phyloP scores from a whole-genome alignment of 2,888 invertebrate species.

The Leptopilina drosophilae region DNA sequence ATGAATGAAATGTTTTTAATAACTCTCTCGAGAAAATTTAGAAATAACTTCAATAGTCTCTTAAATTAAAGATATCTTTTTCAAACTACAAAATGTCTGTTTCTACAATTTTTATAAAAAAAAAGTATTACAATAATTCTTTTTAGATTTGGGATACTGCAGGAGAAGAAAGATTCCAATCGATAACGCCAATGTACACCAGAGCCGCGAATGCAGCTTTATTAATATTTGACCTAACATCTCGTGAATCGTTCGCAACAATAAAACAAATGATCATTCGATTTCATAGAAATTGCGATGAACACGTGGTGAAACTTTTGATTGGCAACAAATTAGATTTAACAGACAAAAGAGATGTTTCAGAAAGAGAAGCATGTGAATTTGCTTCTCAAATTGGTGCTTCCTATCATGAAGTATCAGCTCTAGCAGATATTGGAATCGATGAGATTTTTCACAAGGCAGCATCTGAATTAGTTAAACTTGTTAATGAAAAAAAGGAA shows the following conservation, averaged over 20 bases:
- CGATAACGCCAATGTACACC: slow-evolving; percentile 97
- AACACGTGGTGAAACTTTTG: slow-evolving; percentile 86
- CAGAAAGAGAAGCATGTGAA: slow-evolving; percentile 83
- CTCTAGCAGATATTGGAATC: slow-evolving; percentile 85
- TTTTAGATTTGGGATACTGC: slow-evolving; percentile 92
- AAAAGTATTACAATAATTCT: neutral
- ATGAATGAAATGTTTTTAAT: too few species aligned
- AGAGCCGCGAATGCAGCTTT: slow-evolving; percentile 93
- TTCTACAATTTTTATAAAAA: too few species aligned
- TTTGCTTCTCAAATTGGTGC: slow-evolving; percentile 91
- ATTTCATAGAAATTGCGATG: slow-evolving; percentile 86
- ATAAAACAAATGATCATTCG: slow-evolving; percentile 90
- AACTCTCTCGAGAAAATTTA: too few species aligned
- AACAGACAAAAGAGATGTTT: slow-evolving; percentile 80
- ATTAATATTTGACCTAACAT: slow-evolving; percentile 91
- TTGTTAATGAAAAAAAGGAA: neutral
- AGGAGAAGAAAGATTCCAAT: slow-evolving; percentile 91
- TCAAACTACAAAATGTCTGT: too few species aligned
- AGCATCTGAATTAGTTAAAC: neutral
- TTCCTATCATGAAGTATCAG: slow-evolving; percentile 90
- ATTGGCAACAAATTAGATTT: slow-evolving; percentile 93
- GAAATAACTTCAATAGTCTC: too few species aligned
- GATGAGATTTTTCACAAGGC: slow-evolving; percentile 71
- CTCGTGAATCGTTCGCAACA: slow-evolving; percentile 84
- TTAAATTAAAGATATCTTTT: too few species aligned